Conservation (phyloP, 2,113 vertebrate species). For the Siniperca chuatsi region DNA sequence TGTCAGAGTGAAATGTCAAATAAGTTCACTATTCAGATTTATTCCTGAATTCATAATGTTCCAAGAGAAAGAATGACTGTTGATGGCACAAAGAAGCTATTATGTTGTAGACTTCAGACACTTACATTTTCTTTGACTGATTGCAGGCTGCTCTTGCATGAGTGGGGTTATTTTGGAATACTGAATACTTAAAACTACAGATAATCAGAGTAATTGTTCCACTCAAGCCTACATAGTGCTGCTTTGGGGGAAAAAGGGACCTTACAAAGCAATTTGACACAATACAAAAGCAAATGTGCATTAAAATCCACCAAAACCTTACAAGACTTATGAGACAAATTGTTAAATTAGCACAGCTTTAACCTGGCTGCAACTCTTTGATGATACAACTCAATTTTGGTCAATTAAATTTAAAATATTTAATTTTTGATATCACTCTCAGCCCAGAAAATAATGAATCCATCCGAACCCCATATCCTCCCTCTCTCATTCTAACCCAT, state of each 20-base stretch:
- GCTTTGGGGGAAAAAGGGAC: background rate
- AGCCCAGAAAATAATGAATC: background rate
- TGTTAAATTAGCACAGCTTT: background rate
- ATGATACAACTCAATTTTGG: background rate
- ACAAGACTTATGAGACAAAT: background rate
- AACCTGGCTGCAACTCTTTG: background rate
- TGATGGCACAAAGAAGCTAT: constrained; percentile 32
- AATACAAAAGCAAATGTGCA: background rate
- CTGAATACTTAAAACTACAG: background rate
- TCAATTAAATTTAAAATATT: constrained; percentile 9
- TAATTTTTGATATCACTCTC: background rate
- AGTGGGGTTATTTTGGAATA: background rate
- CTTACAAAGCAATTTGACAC: background rate
- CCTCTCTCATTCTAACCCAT: background rate
- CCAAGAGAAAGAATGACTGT: constrained; percentile 35
- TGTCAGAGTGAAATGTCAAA: constrained; percentile 42
- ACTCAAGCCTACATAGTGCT: background rate
- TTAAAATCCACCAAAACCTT: background rate
- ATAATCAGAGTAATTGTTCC: constrained; percentile 20
- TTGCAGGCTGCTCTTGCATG: background rate
- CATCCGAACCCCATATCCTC: background rate
- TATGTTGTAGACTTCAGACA: background rate
- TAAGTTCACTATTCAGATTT: constrained; percentile 30
- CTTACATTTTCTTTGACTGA: constrained; percentile 28
- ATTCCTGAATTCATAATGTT: constrained; percentile 26